These are phyloP conservation scores for Talpa occidentalis DNA, from an alignment of 2,113 vertebrate species.

Conservation along the genomic window DNA sequence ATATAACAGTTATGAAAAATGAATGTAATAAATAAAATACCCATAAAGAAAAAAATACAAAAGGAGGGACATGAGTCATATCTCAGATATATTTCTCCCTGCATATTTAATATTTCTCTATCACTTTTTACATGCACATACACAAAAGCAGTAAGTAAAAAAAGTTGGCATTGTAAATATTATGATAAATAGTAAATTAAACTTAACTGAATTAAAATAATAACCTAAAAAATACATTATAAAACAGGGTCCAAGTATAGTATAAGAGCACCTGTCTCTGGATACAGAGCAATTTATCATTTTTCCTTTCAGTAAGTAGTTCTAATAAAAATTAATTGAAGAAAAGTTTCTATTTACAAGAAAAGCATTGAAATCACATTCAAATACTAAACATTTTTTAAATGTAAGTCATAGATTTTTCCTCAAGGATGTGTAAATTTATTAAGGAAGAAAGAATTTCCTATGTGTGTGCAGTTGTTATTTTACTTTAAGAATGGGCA, in stretches of 20 bases:
- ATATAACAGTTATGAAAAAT: conserved; percentile 20
- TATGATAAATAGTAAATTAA: conserved; percentile 24
- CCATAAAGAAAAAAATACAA: conserved; percentile 11
- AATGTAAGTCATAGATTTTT: conserved; percentile 53
- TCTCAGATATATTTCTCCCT: conserved; percentile 21
- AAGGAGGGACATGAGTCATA: neutral
- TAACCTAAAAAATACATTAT: neutral
- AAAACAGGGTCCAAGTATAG: neutral
- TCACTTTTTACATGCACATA: conserved; percentile 61
- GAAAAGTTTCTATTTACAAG: conserved; percentile 67
- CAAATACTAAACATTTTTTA: conserved; percentile 4
- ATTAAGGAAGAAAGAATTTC: conserved; percentile 27
- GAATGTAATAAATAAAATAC: neutral
- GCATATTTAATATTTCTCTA: neutral
- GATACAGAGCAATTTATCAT: neutral
- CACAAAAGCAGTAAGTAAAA: neutral
- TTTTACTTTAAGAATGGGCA: conserved; percentile 12
- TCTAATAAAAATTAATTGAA: conserved; percentile 51
- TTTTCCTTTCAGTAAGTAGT: neutral
- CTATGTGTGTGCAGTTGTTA: conserved; percentile 18
- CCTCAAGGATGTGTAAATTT: conserved; percentile 34
- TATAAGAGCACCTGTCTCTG: neutral
- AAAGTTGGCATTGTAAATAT: conserved; percentile 8
- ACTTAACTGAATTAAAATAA: conserved; percentile 31
- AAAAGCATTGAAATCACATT: conserved; percentile 39